Base-by-base conservation (phyloP, 2,888 invertebrate genomes). In the Fabriciana adippe region DNA sequence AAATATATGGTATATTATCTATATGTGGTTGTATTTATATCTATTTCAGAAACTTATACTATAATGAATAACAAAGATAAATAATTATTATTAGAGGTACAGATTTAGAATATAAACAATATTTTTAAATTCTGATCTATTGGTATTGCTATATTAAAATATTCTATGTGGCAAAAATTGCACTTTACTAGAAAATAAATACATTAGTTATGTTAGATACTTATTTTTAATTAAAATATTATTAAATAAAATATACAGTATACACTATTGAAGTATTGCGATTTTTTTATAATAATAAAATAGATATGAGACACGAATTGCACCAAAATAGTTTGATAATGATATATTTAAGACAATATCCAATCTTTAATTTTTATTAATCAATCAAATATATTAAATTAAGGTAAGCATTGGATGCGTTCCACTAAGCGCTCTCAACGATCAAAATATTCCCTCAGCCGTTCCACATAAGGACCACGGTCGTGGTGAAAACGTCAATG, bases 301-400 rank as follows among this genome's bases (percentile, higher is more conserved):
- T 16, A 11, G 59, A 59, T 59, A 59, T 59, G 48, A 16, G 13
- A 59, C 16, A 48, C n/a, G 26, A 59, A 59, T 48, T 59, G 48
- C 59, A 48, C 48, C 26, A 31, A 47, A 47, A 57, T 47, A 47
- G 18, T 8, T 21, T 56, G 21, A 59, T 13, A 48, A 48, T 48
- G 16, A 13, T 16, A 11, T 6, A 35, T 35, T 41, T 41, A 8
- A 11, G 8, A 8, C 11, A 41, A 41, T 41, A 11, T 41, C 0
- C 11, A 41, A 41, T 41, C 35, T 41, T 41, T 41, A 11, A 8
- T 41, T 41, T 1, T 41, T 41, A 41, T 11, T 8, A 41, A 41
- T 35, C 8, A 35, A 35, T 8, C 8, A 35, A 41, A 8, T 41
- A 41, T 41, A 11, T 41, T 41, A 41, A 2, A 11, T 41, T 35